Conservation (phyloP, 1,140 invertebrate species). For the Drosophila parvula region DNA sequence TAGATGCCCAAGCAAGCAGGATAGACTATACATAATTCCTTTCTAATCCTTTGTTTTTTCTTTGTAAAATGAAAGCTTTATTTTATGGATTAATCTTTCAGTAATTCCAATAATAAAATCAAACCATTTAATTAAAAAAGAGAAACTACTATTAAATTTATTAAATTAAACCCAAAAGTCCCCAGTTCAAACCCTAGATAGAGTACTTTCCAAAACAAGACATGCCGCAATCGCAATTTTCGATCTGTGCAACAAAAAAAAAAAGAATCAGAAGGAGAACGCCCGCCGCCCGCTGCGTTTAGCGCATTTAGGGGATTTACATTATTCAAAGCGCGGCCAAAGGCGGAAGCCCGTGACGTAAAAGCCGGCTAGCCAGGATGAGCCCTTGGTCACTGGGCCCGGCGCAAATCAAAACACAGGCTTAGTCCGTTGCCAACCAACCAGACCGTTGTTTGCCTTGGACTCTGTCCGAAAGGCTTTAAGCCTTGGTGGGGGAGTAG, state of each 20-base stretch:
- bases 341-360: conserved; percentile 50
- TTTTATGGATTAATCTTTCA: not conserved
- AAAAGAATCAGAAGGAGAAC: conserved; percentile 7
- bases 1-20: not conserved
- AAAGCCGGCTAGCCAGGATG: conserved; percentile 39
- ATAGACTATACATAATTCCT: not conserved
- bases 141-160: too few relatives aligned
- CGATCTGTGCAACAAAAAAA: conserved; percentile 31
- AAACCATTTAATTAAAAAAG: too few relatives aligned
- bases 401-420: conserved; percentile 66
- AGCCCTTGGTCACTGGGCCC: conserved; percentile 16
- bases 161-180: not conserved
- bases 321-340: conserved; percentile 69
- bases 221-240: conserved; percentile 65
- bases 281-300: conserved; percentile 60
- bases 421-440: conserved; percentile 45
- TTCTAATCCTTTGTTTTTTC: not conserved
- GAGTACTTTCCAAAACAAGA: conserved; percentile 54
- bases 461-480: conserved; percentile 39
- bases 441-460: conserved; percentile 36
- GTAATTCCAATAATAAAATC: not conserved
- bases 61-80: not conserved
- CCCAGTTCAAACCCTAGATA: not conserved
- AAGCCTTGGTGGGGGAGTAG: conserved; percentile 8
- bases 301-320: conserved; percentile 77